A percentile compares a stretch with the other conserved stretches of the same genome.
These are phyloP conservation scores for Steatocranus sp. DNA, from an alignment of 2,797 vertebrate species.

Conservation along the genomic window DNA sequence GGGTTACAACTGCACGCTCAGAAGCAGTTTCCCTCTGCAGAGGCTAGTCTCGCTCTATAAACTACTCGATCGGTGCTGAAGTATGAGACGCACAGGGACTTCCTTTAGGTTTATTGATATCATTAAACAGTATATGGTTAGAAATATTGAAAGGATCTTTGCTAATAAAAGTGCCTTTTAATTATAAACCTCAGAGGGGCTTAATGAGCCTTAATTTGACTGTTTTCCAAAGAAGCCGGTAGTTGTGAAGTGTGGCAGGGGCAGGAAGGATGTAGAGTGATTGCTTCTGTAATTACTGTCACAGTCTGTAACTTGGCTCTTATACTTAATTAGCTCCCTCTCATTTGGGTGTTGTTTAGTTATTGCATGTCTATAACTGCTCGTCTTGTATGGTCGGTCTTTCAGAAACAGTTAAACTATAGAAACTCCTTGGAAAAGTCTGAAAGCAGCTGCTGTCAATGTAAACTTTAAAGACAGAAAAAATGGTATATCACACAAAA, in stretches of 20 bases:
- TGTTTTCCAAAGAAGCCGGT: conserved; percentile 62
- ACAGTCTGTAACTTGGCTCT: conserved; percentile 58
- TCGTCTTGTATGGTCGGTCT: background rate
- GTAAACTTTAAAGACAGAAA: background rate
- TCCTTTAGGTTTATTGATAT: conserved; percentile 56
- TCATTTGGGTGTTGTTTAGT: conserved; percentile 39
- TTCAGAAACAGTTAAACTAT: conserved; percentile 4
- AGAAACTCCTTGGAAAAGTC: background rate
- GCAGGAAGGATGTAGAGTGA: conserved; percentile 69
- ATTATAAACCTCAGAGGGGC: conserved; percentile 68
- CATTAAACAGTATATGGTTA: conserved; percentile 58
- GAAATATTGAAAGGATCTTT: conserved; percentile 61
- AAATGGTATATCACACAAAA: background rate
- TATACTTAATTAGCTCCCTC: conserved; percentile 55
- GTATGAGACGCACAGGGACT: conserved; percentile 16
- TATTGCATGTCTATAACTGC: conserved; percentile 13
- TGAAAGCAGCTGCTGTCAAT: background rate
- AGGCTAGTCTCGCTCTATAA: conserved; percentile 24
- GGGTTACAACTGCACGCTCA: conserved; percentile 28
- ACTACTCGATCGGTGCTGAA: conserved; percentile 9
- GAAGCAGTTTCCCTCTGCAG: conserved; percentile 41
- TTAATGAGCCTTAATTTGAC: conserved; percentile 71
- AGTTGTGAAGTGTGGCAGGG: conserved; percentile 64
- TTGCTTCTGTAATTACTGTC: conserved; percentile 70
- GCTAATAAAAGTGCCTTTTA: conserved; percentile 59